Evolutionary conservation across 2,797 vertebrate genomes (phyloP).

Genomic region (Protosalanx chinensis): DNA sequence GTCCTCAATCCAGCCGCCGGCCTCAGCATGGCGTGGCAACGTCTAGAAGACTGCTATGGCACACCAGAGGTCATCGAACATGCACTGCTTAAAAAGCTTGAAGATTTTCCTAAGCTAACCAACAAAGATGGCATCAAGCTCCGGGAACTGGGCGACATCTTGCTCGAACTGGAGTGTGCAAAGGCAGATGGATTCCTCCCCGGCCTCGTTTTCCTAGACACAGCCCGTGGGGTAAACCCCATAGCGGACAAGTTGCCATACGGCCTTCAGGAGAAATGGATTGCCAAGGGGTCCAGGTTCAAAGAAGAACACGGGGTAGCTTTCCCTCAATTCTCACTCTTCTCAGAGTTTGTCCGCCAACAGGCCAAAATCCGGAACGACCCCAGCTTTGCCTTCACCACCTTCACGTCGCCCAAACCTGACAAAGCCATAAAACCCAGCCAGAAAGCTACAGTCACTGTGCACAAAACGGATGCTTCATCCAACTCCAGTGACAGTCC

Average conservation of each 20-base stretch:
- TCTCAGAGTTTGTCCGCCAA: not conserved
- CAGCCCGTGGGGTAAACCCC: slow-evolving; percentile 3
- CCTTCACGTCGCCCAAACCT: too few relatives aligned
- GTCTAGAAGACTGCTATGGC: not conserved
- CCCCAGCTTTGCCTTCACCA: not conserved
- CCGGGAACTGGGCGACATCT: slow-evolving; percentile 8
- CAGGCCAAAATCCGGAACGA: not conserved
- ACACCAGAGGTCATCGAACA: slow-evolving; percentile 19
- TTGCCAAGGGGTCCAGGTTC: not conserved
- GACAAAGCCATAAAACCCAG: too few relatives aligned
- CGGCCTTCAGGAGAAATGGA: slow-evolving; percentile 14
- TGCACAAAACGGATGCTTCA: too few relatives aligned
- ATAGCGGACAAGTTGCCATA: slow-evolving; percentile 17
- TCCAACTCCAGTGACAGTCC: too few relatives aligned
- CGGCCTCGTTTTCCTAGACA: slow-evolving; percentile 7
- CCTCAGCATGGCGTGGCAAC: not conserved
- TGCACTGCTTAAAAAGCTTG: slow-evolving; percentile 22
- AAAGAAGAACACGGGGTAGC: slow-evolving; percentile 9
- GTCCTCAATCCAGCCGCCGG: not conserved
- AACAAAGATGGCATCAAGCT: slow-evolving; percentile 6
- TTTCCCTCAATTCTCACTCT: not conserved
- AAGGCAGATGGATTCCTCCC: slow-evolving; percentile 7
- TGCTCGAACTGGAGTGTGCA: slow-evolving; percentile 15
- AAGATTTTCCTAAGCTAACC: slow-evolving; percentile 11
- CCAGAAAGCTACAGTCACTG: too few relatives aligned